Percentiles rank a stretch among this genome's conserved stretches.
These are phyloP conservation scores for Homarus gammarus DNA, from an alignment of 2,888 invertebrate genomes.

Conservation along the genomic window DNA sequence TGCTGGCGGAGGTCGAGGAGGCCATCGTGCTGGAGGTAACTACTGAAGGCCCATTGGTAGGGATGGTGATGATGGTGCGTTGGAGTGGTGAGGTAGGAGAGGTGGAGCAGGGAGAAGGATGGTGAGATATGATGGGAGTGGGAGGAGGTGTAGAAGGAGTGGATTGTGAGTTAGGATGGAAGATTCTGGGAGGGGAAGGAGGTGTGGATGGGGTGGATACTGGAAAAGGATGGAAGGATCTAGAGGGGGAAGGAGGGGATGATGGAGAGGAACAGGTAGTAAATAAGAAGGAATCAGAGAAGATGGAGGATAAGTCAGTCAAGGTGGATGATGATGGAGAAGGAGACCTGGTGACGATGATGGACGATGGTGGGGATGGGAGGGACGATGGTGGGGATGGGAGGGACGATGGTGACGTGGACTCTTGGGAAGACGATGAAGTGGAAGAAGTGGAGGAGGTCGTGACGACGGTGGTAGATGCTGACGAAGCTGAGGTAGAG, in stretches of 20 bases:
- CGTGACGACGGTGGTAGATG: neutral
- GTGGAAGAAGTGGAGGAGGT: neutral
- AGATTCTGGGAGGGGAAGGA: neutral
- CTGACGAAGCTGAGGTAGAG: neutral
- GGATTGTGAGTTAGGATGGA: no score
- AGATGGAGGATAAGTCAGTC: neutral
- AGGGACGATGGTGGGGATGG: no score
- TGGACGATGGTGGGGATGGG: neutral
- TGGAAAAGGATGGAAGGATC: no score
- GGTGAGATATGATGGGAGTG: no score
- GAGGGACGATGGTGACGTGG: neutral
- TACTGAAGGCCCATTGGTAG: constrained; percentile 12
- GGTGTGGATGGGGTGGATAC: neutral
- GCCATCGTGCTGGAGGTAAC: constrained; percentile 8
- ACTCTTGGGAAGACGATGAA: neutral
- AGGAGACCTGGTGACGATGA: no score
- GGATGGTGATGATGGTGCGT: constrained; percentile 30
- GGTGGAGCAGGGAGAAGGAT: neutral
- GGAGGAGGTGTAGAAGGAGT: no score
- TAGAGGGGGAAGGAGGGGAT: neutral
- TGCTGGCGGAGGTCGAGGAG: neutral
- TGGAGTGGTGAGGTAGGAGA: neutral
- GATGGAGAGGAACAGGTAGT: neutral
- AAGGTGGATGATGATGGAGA: neutral
- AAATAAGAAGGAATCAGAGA: neutral